phyloP scores from a whole-genome alignment of 2,888 invertebrate species.

The Metalampra italica region DNA sequence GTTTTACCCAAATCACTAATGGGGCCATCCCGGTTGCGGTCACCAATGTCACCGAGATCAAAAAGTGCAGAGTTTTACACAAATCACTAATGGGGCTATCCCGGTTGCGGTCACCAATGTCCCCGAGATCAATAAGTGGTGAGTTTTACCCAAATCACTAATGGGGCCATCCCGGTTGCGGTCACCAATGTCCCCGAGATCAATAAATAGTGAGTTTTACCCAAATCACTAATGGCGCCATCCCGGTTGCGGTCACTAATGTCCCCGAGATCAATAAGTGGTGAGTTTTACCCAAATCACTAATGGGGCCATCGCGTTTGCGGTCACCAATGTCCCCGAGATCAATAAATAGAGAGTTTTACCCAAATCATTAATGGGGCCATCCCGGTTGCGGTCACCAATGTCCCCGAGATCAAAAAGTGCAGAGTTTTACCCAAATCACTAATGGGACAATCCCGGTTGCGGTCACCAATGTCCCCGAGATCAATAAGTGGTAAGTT shows the following conservation, averaged over 20 bases:
- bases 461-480: too few relatives aligned
- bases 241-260: conserved; percentile 84
- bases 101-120: conserved; percentile 94
- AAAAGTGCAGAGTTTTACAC: conserved; percentile 83
- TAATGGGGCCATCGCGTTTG: too few relatives aligned
- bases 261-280: conserved; percentile 96
- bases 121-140: conserved; percentile 96
- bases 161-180: conserved; percentile 92
- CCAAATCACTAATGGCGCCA: too few relatives aligned
- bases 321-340: conserved; percentile 95
- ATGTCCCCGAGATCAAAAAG: conserved; percentile 95
- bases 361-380: too few relatives aligned
- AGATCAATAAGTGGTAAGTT: conserved; percentile 1
- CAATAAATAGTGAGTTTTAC: conserved; percentile 89
- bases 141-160: conserved; percentile 8
- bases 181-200: conserved; percentile 96
- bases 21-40: conserved; percentile 93
- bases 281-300: too few relatives aligned
- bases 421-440: too few relatives aligned
- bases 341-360: conserved; percentile 90
- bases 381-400: conserved; percentile 81
- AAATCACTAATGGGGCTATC: conserved; percentile 84
- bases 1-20: conserved; percentile 36
- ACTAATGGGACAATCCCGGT: too few relatives aligned
- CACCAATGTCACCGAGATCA: conserved; percentile 96